Evolutionary conservation across 2,888 invertebrate species (phyloP).

Genomic region (Smittia aterrima): DNA sequence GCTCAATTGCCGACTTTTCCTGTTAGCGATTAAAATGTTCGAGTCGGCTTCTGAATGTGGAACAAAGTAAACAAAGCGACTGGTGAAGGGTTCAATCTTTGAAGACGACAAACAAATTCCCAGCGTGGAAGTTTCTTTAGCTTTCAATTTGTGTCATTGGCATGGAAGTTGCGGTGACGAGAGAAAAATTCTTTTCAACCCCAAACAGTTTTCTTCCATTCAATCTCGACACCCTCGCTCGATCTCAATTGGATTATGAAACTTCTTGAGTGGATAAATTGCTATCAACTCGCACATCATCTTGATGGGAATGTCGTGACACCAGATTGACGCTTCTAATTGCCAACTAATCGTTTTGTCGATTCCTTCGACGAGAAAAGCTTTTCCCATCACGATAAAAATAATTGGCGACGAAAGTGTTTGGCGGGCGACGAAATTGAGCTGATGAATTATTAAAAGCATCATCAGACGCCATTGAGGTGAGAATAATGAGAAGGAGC

Average conservation of each 20-base stretch:
- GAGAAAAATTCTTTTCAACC: constrained; percentile 20
- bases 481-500: constrained; percentile 6
- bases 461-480: background rate
- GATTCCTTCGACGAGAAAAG: background rate
- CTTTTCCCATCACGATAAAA: constrained; percentile 27
- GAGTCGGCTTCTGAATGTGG: background rate
- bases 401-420: constrained; percentile 38
- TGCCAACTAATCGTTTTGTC: constrained; percentile 20
- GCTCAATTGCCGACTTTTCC: constrained; percentile 27
- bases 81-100: background rate
- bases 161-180: constrained; percentile 18
- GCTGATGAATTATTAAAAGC: constrained; percentile 31
- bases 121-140: background rate
- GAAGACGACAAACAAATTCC: background rate
- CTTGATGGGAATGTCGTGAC: background rate
- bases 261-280: constrained; percentile 35
- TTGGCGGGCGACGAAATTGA: constrained; percentile 8
- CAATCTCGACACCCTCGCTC: background rate
- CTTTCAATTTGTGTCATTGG: constrained; percentile 19
- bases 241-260: constrained; percentile 39
- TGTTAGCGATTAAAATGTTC: constrained; percentile 27
- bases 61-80: background rate
- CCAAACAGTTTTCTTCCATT: constrained; percentile 13
- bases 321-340: constrained; percentile 1
- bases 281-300: background rate